Evolutionary conservation across 1,140 invertebrate genomes (phyloP).

Genomic region (Lasioglossum albipes): DNA sequence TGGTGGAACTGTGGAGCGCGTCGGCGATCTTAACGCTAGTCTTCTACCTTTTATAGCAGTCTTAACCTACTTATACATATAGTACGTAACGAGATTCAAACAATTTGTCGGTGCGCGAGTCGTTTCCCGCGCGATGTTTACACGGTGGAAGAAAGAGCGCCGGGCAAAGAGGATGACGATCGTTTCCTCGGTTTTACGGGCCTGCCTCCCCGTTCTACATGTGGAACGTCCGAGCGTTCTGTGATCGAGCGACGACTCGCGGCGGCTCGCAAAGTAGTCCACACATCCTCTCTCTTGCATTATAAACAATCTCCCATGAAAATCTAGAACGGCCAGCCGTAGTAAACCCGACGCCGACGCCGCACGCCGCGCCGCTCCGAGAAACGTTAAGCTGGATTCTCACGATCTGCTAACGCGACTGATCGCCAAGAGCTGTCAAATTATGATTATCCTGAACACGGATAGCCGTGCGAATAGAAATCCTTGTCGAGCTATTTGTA

Average conservation of each 20-base stretch:
- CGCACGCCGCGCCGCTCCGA: background rate
- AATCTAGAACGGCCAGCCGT: constrained; percentile 72
- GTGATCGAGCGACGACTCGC: constrained; percentile 43
- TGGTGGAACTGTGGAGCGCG: too few relatives aligned
- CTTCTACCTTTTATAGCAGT: constrained; percentile 25
- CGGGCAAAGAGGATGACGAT: constrained; percentile 35
- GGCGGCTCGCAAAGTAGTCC: constrained; percentile 71
- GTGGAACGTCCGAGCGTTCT: constrained; percentile 55
- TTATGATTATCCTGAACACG: too few relatives aligned
- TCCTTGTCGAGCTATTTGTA: too few relatives aligned
- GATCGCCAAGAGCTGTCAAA: too few relatives aligned
- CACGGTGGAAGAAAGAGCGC: background rate
- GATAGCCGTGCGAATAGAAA: too few relatives aligned
- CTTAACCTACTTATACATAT: constrained; percentile 27
- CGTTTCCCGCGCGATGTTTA: constrained; percentile 12
- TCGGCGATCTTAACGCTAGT: background rate
- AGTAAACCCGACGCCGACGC: constrained; percentile 64
- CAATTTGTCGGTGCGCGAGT: constrained; percentile 15
- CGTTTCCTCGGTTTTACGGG: constrained; percentile 48
- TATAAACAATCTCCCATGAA: constrained; percentile 77
- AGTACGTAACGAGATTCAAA: background rate
- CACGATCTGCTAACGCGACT: too few relatives aligned
- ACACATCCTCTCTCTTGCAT: constrained; percentile 75
- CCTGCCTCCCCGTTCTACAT: constrained; percentile 57
- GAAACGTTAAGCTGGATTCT: background rate